Conservation (phyloP, 2,888 invertebrate genomes). For the Cephus nigrinus region DNA sequence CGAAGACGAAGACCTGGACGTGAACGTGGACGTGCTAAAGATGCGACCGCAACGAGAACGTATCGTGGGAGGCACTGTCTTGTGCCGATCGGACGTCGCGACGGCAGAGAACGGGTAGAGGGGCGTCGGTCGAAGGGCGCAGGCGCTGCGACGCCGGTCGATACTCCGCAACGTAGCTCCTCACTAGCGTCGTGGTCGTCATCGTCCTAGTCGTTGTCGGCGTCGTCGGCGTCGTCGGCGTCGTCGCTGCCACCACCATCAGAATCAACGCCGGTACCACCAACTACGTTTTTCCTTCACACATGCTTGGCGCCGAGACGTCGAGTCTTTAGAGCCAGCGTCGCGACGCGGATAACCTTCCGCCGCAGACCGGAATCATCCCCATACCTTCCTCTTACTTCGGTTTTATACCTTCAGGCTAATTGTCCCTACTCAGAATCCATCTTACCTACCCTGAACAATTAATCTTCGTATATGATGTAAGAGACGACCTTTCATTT, state of each 20-base stretch:
- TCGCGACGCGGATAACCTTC: constrained; percentile 33
- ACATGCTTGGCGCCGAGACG: constrained; percentile 35
- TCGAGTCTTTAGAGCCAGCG: constrained; percentile 36
- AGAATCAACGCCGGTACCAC: background rate
- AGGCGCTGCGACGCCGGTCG: constrained; percentile 57
- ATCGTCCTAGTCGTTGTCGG: background rate
- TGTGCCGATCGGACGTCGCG: constrained; percentile 42
- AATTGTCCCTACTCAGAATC: background rate
- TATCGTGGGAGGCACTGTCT: constrained; percentile 39
- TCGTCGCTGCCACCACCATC: background rate
- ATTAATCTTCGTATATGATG: background rate
- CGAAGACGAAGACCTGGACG: background rate
- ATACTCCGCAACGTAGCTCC: constrained; percentile 57
- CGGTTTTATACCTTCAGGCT: too few relatives aligned
- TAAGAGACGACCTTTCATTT: background rate
- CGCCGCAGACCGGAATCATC: background rate
- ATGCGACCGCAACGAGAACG: constrained; percentile 29
- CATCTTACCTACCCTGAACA: background rate
- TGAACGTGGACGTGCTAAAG: background rate
- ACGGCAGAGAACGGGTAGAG: constrained; percentile 38
- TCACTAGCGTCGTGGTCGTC: constrained; percentile 21
- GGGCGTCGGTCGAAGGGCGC: constrained; percentile 43
- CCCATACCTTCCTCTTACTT: background rate
- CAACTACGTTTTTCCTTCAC: constrained; percentile 21
- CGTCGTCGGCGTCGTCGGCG: background rate